Percentiles rank a stretch among this genome's conserved stretches.
Conservation (phyloP, 2,888 invertebrate species). For the Lithophane socia region DNA sequence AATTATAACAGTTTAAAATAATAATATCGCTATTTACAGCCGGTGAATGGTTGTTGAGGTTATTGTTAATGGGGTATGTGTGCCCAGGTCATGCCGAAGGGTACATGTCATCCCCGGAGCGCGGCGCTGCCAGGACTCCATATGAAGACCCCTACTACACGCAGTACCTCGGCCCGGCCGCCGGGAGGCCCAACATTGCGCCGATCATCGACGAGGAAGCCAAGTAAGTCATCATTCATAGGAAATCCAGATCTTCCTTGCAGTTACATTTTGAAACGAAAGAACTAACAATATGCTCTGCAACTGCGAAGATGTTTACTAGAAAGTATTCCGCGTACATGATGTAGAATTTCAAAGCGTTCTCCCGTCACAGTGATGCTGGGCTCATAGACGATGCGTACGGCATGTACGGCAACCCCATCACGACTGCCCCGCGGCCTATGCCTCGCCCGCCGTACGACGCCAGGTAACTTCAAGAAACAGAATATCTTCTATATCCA, state of each 20-base stretch:
- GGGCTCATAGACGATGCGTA: slow-evolving; percentile 85
- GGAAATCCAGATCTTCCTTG: background rate
- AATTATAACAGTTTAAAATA: slow-evolving; percentile 11
- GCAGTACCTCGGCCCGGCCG: slow-evolving; percentile 93
- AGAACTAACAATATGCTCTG: background rate
- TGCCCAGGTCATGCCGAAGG: slow-evolving; percentile 88
- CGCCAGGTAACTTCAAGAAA: slow-evolving; percentile 77
- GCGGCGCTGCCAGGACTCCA: slow-evolving; percentile 92
- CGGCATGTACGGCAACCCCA: slow-evolving; percentile 83
- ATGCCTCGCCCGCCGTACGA: slow-evolving; percentile 86
- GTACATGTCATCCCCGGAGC: slow-evolving; percentile 97
- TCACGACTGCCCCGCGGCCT: slow-evolving; percentile 80
- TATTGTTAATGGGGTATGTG: slow-evolving; percentile 3
- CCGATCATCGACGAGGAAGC: slow-evolving; percentile 98
- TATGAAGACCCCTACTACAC: slow-evolving; percentile 97
- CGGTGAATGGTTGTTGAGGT: background rate
- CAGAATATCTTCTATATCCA: slow-evolving; percentile 3
- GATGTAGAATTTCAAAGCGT: slow-evolving; percentile 15
- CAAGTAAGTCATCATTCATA: slow-evolving; percentile 86
- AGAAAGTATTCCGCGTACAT: background rate
- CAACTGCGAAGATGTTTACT: background rate
- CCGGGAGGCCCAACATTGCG: slow-evolving; percentile 93
- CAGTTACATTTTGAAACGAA: background rate
- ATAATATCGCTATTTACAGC: slow-evolving; percentile 19
- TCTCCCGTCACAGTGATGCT: slow-evolving; percentile 77